Evolutionary conservation across 2,797 vertebrate genomes (phyloP).

Genomic region (Myotis myotis): DNA sequence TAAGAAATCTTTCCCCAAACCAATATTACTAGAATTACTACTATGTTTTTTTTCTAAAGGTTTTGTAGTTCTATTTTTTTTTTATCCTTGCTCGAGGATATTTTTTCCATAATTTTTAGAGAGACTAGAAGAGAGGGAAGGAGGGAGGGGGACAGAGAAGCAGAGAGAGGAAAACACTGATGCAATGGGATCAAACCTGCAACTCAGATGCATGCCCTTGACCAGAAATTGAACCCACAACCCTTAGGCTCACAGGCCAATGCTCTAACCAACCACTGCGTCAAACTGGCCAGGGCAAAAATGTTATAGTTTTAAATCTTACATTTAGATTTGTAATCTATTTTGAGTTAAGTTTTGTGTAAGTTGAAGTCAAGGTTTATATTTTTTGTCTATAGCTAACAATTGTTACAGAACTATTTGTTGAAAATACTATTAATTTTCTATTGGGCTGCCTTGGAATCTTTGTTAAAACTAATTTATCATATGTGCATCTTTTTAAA

Average conservation of each 20-base stretch:
- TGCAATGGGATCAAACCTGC: no score
- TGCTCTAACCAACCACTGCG: no score
- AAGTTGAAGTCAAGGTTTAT: background rate
- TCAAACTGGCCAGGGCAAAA: no score
- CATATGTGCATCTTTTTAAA: background rate
- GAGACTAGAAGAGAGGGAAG: no score
- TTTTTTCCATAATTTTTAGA: no score
- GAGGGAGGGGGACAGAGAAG: no score
- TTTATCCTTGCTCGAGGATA: no score
- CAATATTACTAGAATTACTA: background rate
- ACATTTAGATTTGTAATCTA: background rate
- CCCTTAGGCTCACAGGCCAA: no score
- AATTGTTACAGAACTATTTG: background rate
- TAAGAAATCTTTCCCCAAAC: background rate
- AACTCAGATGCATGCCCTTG: no score
- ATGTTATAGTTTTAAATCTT: slow-evolving; percentile 11
- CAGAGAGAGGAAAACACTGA: no score
- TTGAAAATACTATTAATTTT: background rate
- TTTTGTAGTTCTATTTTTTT: background rate
- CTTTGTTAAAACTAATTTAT: background rate
- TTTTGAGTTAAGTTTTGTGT: slow-evolving; percentile 5
- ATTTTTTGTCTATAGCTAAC: background rate
- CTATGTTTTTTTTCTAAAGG: background rate
- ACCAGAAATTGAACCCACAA: no score
- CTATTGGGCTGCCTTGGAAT: background rate